Evolutionary conservation across 2,888 invertebrate species (phyloP), one percentile per base, ranked within the genome.

Genomic region (Pollenia amentaria): DNA sequence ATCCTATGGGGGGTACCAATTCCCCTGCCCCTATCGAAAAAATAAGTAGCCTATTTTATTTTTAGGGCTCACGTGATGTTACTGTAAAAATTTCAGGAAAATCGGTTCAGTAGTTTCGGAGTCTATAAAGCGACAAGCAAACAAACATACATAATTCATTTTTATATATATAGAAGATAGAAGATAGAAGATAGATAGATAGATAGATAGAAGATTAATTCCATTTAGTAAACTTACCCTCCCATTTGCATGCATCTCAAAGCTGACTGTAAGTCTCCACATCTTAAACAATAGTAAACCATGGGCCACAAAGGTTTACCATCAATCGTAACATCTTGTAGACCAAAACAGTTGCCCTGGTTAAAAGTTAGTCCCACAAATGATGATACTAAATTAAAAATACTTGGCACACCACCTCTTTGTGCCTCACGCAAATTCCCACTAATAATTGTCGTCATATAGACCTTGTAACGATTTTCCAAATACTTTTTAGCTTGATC

Each of bases 271-370:
- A 97, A 94, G 91, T 98, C 98, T 0, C 99, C 99, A 91, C 97
- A 96, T 82, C 99, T 95, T 89, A 99, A 94, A 89, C 98, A 98
- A 92, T 97, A 98, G 93, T 98, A 99, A 40, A 99, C 96, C 94
- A 98, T 95, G 0, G 99, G 97, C 99, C 99, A 99, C 2, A 98
- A 94, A 0, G 99, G 98, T 78, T 96, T 96, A 1, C 95, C 96
- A 29, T 98, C 97, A 38, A 97, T 95, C 57, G 95, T 93, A 0
- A 97, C 96, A 90, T 98, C 98, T 90, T 97, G 96, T 53, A 98
- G 94, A 0, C 97, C 97, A 81, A 96, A 94, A 81, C 93, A 90
- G 3, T 89, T 89, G 1, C 90, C 90, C n/a, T 91, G 90, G 85
- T 89, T 85, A 38, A 97, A 94, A 2, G 96, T 95, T 2, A 97